Evolutionary conservation across 2,113 vertebrate species (phyloP).

Genomic region (Eira barbara): DNA sequence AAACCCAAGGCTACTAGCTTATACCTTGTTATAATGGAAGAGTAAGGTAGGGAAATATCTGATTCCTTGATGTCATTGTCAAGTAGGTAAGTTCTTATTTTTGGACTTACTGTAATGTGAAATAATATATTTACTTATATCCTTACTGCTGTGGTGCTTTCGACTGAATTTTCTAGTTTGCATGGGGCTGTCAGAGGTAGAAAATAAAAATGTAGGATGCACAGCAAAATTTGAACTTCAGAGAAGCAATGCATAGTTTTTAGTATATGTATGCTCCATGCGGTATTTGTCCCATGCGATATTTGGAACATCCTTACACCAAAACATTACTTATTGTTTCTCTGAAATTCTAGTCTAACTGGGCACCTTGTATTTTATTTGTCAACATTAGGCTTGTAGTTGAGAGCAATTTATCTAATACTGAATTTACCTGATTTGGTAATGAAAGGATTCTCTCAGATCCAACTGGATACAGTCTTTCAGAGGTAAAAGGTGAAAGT

Average conservation of each 20-base stretch:
- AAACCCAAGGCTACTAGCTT: background rate
- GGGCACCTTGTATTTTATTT: background rate
- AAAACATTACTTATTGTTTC: background rate
- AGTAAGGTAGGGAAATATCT: background rate
- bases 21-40: background rate
- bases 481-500: background rate
- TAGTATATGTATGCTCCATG: background rate
- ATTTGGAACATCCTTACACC: background rate
- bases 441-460: background rate
- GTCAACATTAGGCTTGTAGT: background rate
- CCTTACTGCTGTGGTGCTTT: background rate
- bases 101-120: background rate
- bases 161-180: background rate
- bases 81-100: background rate
- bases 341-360: constrained; percentile 7
- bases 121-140: background rate
- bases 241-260: constrained; percentile 1
- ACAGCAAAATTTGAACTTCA: constrained; percentile 26
- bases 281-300: background rate
- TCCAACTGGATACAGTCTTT: background rate
- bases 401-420: background rate
- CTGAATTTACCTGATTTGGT: background rate
- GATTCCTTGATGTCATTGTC: background rate
- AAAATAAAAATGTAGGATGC: background rate
- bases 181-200: background rate